Conservation (phyloP, 2,888 invertebrate species). For the Cheilosia vernalis region DNA sequence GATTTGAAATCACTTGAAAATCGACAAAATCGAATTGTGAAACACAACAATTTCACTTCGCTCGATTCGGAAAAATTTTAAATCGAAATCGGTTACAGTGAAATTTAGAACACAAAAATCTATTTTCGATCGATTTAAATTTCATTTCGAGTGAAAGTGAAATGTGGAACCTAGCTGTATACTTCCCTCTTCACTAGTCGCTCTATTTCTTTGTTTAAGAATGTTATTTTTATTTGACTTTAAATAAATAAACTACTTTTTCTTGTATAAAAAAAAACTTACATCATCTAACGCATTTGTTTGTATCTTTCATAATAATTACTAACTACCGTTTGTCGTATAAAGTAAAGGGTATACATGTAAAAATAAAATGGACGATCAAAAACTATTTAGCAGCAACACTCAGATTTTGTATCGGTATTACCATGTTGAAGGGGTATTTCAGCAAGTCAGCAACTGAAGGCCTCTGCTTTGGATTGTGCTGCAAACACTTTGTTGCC, state of each 20-base stretch:
- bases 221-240: conserved; percentile 16
- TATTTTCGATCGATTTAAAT: too few relatives aligned
- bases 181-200: too few relatives aligned
- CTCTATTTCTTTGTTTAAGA: neutral
- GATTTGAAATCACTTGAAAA: too few relatives aligned
- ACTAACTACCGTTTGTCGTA: conserved; percentile 34
- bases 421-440: conserved; percentile 83
- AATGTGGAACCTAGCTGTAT: too few relatives aligned
- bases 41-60: too few relatives aligned
- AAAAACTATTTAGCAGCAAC: conserved; percentile 71
- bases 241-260: conserved; percentile 30
- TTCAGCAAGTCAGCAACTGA: conserved; percentile 82
- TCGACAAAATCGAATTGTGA: too few relatives aligned
- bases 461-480: conserved; percentile 82
- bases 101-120: too few relatives aligned
- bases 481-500: conserved; percentile 81
- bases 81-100: too few relatives aligned
- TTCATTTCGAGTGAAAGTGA: too few relatives aligned
- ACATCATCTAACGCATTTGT: conserved; percentile 26
- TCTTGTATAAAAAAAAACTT: conserved; percentile 1
- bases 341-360: conserved; percentile 26
- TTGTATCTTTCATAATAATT: conserved; percentile 27
- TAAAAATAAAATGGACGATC: conserved; percentile 2
- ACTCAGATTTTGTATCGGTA: conserved; percentile 80
- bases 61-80: too few relatives aligned